These are phyloP conservation scores for Achroia grisella DNA, from an alignment of 1,140 invertebrate species.

Conservation along the genomic window DNA sequence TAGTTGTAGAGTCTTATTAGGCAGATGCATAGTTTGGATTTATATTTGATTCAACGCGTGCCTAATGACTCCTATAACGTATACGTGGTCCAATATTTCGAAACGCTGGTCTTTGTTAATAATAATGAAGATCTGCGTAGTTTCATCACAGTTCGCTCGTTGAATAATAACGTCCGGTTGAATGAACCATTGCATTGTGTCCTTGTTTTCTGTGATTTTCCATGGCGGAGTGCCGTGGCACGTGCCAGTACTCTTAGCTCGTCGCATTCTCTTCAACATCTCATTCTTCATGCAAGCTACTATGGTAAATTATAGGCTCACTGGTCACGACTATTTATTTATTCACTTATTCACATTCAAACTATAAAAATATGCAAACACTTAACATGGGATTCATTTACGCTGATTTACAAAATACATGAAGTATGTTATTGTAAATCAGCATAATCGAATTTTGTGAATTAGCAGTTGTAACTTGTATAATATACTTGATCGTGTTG, in stretches of 20 bases:
- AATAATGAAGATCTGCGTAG: conserved; percentile 68
- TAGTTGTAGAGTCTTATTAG: too few relatives aligned
- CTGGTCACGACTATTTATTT: conserved; percentile 17
- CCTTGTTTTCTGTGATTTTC: conserved; percentile 73
- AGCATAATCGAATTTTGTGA: too few relatives aligned
- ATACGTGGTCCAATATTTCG: conserved; percentile 54
- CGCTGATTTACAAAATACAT: too few relatives aligned
- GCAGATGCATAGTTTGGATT: too few relatives aligned
- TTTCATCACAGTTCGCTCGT: conserved; percentile 68
- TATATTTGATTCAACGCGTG: neutral
- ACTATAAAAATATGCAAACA: too few relatives aligned
- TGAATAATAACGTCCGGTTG: conserved; percentile 70
- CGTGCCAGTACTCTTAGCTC: conserved; percentile 19
- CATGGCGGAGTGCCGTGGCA: conserved; percentile 38
- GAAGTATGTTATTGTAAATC: too few relatives aligned
- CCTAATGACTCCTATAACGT: conserved; percentile 28
- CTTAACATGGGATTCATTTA: too few relatives aligned
- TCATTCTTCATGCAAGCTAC: conserved; percentile 31
- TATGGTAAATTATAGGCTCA: conserved; percentile 32
- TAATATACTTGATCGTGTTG: too few relatives aligned
- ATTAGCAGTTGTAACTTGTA: too few relatives aligned
- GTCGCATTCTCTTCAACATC: conserved; percentile 19
- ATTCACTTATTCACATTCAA: too few relatives aligned
- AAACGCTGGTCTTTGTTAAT: conserved; percentile 61
- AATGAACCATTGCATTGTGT: conserved; percentile 71